A percentile compares a stretch with the other conserved stretches of the same genome.
These are phyloP conservation scores for Phocides pigmalion DNA, from an alignment of 1,140 invertebrate genomes.

Conservation along the genomic window DNA sequence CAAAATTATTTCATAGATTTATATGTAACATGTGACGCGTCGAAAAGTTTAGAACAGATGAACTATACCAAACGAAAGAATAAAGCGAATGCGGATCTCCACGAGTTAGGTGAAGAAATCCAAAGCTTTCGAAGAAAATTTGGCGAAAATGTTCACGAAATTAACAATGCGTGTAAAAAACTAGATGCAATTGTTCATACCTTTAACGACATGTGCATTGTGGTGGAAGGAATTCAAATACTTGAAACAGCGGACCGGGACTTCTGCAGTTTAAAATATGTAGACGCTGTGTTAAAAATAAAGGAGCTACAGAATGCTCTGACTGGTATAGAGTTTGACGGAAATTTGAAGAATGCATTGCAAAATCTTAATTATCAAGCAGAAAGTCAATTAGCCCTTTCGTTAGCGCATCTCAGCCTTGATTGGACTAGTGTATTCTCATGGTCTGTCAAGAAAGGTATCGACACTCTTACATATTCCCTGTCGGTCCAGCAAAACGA, in stretches of 20 bases:
- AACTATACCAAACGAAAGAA: conserved; percentile 70
- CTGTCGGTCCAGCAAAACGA: conserved; percentile 72
- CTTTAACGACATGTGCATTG: conserved; percentile 59
- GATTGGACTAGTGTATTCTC: conserved; percentile 75
- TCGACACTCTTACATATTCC: conserved; percentile 62
- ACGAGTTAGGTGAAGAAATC: conserved; percentile 52
- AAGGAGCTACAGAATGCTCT: conserved; percentile 59
- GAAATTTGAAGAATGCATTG: conserved; percentile 56
- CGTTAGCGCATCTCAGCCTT: conserved; percentile 62
- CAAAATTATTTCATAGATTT: conserved; percentile 73
- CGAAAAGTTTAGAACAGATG: conserved; percentile 71
- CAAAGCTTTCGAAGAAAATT: conserved; percentile 45
- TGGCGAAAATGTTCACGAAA: conserved; percentile 54
- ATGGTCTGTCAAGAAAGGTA: conserved; percentile 64
- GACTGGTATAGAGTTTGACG: conserved; percentile 58
- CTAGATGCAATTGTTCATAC: conserved; percentile 47
- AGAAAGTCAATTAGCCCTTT: conserved; percentile 66
- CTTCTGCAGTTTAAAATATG: conserved; percentile 63
- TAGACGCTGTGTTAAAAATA: conserved; percentile 60
- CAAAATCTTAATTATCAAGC: conserved; percentile 54
- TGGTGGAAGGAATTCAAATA: conserved; percentile 56
- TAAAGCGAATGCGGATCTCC: conserved; percentile 58
- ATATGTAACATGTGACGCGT: conserved; percentile 62
- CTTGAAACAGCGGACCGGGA: conserved; percentile 65
- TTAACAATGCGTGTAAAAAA: conserved; percentile 53